Conservation (phyloP, 2,888 invertebrate genomes). For the Netelia melanura region DNA sequence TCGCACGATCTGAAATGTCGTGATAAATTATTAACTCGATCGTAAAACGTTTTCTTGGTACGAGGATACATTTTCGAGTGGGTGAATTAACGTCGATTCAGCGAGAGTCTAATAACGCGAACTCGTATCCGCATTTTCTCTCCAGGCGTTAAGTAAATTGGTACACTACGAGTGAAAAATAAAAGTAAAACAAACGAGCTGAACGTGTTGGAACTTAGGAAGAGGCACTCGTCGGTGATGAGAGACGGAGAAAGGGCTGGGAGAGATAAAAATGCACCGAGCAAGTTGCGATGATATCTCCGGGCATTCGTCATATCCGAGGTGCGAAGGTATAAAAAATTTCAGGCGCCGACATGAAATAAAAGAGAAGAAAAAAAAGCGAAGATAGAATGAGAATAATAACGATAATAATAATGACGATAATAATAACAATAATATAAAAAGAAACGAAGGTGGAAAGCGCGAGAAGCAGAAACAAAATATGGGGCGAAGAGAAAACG, state of each 20-base stretch:
- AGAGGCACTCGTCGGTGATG: conserved; percentile 23
- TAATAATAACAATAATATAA: not conserved
- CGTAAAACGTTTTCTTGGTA: no score
- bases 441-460: conserved; percentile 23
- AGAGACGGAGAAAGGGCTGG: not conserved
- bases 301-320: conserved; percentile 41
- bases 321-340: not conserved
- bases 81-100: no score
- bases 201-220: conserved; percentile 45
- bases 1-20: no score
- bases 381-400: not conserved
- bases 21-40: no score
- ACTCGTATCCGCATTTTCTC: not conserved
- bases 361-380: conserved; percentile 5
- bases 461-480: conserved; percentile 22
- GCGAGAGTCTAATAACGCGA: no score
- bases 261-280: conserved; percentile 34
- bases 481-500: conserved; percentile 27
- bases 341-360: conserved; percentile 21
- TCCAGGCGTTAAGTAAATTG: not conserved
- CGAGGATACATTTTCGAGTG: no score
- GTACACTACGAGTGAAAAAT: conserved; percentile 34
- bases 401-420: not conserved
- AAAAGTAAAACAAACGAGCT: conserved; percentile 13
- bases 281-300: conserved; percentile 23